Percentiles rank a stretch among this genome's conserved stretches.
These are phyloP conservation scores for Aphis craccivora DNA, from an alignment of 1,140 invertebrate species.

Conservation along the genomic window DNA sequence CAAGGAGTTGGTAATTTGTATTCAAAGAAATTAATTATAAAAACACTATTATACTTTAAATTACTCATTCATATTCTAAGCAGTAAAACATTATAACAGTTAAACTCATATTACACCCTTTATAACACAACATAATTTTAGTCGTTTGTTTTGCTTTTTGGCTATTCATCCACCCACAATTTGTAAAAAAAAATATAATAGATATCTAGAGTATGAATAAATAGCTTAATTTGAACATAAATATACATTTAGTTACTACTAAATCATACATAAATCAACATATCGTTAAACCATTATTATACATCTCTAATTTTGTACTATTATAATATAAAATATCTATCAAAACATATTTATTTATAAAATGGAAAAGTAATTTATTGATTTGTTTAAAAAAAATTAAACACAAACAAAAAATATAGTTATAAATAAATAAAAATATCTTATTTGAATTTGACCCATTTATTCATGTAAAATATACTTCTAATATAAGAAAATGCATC, in stretches of 20 bases:
- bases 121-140: neutral
- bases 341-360: neutral
- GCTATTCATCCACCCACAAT: neutral
- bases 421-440: neutral
- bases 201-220: neutral
- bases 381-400: neutral
- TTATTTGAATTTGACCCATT: neutral
- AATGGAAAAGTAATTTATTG: neutral
- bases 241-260: slow-evolving; percentile 4
- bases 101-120: neutral
- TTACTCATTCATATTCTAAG: neutral
- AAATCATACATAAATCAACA: neutral
- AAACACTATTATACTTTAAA: neutral
- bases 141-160: neutral
- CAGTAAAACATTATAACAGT: neutral
- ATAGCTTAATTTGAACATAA: neutral
- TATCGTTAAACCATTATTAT: neutral
- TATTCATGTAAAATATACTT: neutral
- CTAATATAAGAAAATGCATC: neutral
- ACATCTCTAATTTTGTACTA: no score
- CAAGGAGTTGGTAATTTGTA: neutral
- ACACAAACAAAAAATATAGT: no score
- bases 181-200: neutral
- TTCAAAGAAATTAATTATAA: neutral
- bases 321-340: no score